phyloP scores from a whole-genome alignment of 2,888 invertebrate species.

The Scaptomyza parva region DNA sequence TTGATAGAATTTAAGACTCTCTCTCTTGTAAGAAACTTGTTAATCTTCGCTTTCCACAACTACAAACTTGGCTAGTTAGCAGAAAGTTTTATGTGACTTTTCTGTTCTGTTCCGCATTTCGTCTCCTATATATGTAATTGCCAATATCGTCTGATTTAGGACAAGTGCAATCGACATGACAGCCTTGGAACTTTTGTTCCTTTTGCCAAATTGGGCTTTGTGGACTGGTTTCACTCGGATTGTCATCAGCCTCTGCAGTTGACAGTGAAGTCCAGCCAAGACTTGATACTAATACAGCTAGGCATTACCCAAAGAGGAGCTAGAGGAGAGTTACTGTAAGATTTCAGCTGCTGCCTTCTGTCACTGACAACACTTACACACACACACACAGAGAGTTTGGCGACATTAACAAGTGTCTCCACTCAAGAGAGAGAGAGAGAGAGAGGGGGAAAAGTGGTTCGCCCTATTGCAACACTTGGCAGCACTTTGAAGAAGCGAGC shows the following conservation, averaged over 20 bases:
- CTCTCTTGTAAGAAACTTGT: too few relatives aligned
- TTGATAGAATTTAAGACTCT: neutral
- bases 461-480: constrained; percentile 26
- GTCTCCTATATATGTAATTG: constrained; percentile 32
- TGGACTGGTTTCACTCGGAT: neutral
- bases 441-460: too few relatives aligned
- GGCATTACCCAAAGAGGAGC: neutral
- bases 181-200: constrained; percentile 44
- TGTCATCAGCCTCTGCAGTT: constrained; percentile 16
- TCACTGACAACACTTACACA: constrained; percentile 27
- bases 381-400: constrained; percentile 19
- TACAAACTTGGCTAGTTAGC: neutral
- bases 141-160: constrained; percentile 35
- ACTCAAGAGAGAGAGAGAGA: too few relatives aligned
- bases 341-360: constrained; percentile 23
- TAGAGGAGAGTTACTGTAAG: constrained; percentile 1
- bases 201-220: constrained; percentile 29
- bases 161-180: constrained; percentile 33
- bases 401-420: constrained; percentile 48
- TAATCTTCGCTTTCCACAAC: constrained; percentile 8
- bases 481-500: constrained; percentile 42
- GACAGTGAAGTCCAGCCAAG: constrained; percentile 29
- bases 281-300: constrained; percentile 35
- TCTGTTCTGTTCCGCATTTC: constrained; percentile 7
- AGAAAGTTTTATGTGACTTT: constrained; percentile 17